A percentile compares a stretch with the other conserved stretches of the same genome.
These are phyloP conservation scores for Enteromius treurensis DNA, from an alignment of 2,797 vertebrate genomes.

Conservation along the genomic window DNA sequence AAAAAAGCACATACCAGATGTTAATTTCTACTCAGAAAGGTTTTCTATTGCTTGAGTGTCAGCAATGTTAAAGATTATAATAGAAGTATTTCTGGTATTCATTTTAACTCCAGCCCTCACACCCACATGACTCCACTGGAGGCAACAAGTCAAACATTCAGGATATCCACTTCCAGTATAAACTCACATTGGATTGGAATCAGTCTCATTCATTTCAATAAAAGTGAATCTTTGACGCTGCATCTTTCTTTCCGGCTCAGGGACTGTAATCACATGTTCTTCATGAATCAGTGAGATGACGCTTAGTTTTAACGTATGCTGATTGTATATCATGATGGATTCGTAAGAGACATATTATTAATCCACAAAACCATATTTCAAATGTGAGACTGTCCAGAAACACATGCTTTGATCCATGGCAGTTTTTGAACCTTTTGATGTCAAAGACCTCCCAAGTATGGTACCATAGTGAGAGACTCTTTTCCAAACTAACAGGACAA, in stretches of 20 bases:
- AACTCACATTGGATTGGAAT: not conserved
- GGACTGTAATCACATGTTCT: not conserved
- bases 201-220: not conserved
- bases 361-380: constrained; percentile 2
- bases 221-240: not conserved
- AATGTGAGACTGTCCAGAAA: not conserved
- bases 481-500: not conserved
- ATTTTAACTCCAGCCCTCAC: constrained; percentile 19
- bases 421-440: not conserved
- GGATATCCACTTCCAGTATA: constrained; percentile 5
- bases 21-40: not conserved
- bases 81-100: constrained; percentile 30
- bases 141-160: constrained; percentile 12
- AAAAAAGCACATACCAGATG: constrained; percentile 13
- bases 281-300: not conserved
- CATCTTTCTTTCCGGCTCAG: not conserved
- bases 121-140: constrained; percentile 15
- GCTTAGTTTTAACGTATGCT: not conserved
- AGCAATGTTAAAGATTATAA: constrained; percentile 31
- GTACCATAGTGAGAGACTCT: not conserved
- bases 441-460: not conserved
- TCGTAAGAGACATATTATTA: not conserved
- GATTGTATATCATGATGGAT: not conserved
- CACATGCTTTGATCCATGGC: not conserved
- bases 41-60: not conserved